Evolutionary conservation across 2,113 vertebrate genomes (phyloP).

Genomic region (Acanthisitta chloris): DNA sequence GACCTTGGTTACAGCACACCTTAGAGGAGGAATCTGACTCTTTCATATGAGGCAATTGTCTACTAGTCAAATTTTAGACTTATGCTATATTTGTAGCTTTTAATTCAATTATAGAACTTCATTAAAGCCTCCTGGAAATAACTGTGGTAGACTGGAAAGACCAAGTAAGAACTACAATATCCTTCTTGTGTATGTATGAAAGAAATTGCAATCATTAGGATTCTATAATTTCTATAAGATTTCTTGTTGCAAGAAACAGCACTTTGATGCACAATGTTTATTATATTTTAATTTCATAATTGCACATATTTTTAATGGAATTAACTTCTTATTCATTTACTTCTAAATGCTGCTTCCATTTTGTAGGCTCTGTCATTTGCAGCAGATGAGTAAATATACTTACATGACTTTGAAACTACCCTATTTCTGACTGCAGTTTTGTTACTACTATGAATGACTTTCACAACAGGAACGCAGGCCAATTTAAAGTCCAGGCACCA

Average conservation of each 20-base stretch:
- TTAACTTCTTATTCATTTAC: neutral
- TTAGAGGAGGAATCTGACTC: neutral
- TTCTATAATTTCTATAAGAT: neutral
- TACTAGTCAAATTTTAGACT: neutral
- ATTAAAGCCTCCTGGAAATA: neutral
- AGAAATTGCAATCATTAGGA: neutral
- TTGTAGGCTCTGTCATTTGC: constrained; percentile 34
- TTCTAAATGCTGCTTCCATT: neutral
- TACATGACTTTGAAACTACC: constrained; percentile 79
- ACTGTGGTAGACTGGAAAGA: neutral
- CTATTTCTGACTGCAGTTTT: constrained; percentile 68
- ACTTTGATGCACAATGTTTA: neutral
- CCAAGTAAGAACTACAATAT: neutral
- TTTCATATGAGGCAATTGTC: neutral
- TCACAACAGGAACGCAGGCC: constrained; percentile 81
- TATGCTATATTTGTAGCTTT: neutral
- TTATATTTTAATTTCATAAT: constrained; percentile 28
- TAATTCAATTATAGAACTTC: neutral
- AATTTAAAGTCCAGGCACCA: constrained; percentile 85
- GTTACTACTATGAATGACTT: constrained; percentile 77
- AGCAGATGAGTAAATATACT: constrained; percentile 51
- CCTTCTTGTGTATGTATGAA: neutral
- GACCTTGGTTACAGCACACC: neutral
- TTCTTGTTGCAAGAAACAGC: neutral
- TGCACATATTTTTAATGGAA: neutral